These are phyloP conservation scores for Lypha dubia DNA, from an alignment of 2,888 invertebrate genomes.

Conservation along the genomic window DNA sequence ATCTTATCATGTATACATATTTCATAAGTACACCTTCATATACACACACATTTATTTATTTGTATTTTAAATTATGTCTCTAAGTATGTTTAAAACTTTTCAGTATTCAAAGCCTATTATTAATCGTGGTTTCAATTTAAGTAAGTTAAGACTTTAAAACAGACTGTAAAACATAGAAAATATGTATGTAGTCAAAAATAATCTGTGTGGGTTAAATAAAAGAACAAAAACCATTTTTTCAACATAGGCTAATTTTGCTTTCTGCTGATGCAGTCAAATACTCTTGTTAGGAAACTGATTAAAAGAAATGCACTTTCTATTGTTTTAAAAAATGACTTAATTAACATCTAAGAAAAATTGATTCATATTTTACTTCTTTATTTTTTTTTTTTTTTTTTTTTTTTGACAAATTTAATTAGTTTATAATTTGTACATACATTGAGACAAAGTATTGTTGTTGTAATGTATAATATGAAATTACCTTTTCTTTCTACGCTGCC, in stretches of 20 bases:
- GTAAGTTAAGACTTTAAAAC: not conserved
- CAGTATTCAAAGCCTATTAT: not conserved
- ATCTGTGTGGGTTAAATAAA: not conserved
- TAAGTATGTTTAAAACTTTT: not conserved
- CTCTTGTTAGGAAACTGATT: not conserved
- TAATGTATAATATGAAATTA: constrained; percentile 71
- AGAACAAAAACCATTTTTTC: not conserved
- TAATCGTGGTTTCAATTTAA: not conserved
- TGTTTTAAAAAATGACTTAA: constrained; percentile 23
- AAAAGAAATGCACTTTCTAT: constrained; percentile 16
- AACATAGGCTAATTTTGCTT: not conserved
- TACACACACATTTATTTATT: not conserved
- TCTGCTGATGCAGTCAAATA: not conserved
- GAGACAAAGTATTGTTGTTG: constrained; percentile 11
- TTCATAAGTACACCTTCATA: not conserved
- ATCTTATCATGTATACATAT: not conserved
- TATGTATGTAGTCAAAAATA: not conserved
- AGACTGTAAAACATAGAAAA: not conserved
- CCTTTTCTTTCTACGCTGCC: constrained; percentile 83
- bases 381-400: constrained; percentile 21
- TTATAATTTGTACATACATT: not conserved
- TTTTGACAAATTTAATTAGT: not conserved
- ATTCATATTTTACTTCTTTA: not conserved
- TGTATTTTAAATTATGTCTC: not conserved
- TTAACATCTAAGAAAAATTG: constrained; percentile 47